phyloP scores from a whole-genome alignment of 2,888 invertebrate genomes.

The Hydrotaea cyrtoneurina region DNA sequence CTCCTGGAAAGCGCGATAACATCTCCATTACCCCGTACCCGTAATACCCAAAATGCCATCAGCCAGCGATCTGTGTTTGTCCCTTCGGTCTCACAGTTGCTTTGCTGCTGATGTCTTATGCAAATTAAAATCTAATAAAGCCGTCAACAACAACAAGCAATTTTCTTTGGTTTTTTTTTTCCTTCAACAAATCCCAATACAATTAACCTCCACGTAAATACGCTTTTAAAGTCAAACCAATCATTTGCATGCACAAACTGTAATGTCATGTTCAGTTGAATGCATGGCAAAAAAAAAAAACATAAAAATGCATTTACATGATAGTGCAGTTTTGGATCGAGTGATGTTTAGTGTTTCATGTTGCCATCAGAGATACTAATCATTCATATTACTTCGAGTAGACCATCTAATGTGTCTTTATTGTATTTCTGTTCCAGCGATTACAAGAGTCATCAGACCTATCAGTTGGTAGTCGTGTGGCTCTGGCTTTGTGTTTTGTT shows the following conservation, averaged over 20 bases:
- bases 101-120: too few species aligned
- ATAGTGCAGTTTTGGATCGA: slow-evolving; percentile 41
- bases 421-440: not conserved
- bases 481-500: not conserved
- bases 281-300: not conserved
- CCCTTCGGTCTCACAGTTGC: too few species aligned
- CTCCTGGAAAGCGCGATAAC: not conserved
- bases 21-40: not conserved
- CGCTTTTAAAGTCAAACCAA: slow-evolving; percentile 34
- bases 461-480: not conserved
- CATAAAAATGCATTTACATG: slow-evolving; percentile 38
- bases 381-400: not conserved
- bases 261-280: slow-evolving; percentile 46
- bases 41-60: not conserved
- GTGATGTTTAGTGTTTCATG: not conserved
- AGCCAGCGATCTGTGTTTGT: not conserved
- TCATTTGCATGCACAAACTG: slow-evolving; percentile 58
- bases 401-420: not conserved
- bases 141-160: not conserved
- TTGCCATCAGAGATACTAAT: not conserved
- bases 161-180: not conserved
- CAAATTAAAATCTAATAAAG: not conserved
- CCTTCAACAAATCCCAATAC: not conserved
- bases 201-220: slow-evolving; percentile 45
- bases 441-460: not conserved